These are phyloP conservation scores for Lasiurus borealis DNA, from an alignment of 2,113 vertebrate genomes.

Conservation along the genomic window DNA sequence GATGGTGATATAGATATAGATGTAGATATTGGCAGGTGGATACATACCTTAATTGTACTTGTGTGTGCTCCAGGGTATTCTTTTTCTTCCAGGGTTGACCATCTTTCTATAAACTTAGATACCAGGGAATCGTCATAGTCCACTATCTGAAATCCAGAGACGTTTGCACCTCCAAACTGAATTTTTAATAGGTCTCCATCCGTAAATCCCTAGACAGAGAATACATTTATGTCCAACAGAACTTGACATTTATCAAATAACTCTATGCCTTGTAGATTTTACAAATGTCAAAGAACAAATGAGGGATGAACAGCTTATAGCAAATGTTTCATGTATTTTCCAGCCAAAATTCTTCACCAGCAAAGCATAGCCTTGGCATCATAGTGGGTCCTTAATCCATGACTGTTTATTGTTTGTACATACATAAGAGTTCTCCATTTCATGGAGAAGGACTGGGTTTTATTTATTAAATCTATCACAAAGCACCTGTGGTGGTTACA, in stretches of 20 bases:
- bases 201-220: constrained; percentile 93
- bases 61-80: constrained; percentile 98
- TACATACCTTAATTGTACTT: constrained; percentile 93
- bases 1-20: neutral
- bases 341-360: neutral
- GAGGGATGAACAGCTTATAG: neutral
- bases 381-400: neutral
- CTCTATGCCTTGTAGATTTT: neutral
- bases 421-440: neutral
- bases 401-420: neutral
- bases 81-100: constrained; percentile 98
- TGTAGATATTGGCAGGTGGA: neutral
- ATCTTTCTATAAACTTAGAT: constrained; percentile 98
- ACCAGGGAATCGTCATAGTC: constrained; percentile 98
- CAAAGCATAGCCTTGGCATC: neutral
- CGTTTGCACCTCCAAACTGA: constrained; percentile 98
- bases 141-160: constrained; percentile 99
- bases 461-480: neutral
- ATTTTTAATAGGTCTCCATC: constrained; percentile 99
- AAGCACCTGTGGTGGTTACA: neutral
- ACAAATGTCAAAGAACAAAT: neutral
- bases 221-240: constrained; percentile 45
- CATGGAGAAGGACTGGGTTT: neutral
- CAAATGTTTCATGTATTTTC: neutral
- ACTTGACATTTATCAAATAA: constrained; percentile 19